Evolutionary conservation across 2,797 vertebrate species (phyloP).

Genomic region (Enteromius unitaeniatus): DNA sequence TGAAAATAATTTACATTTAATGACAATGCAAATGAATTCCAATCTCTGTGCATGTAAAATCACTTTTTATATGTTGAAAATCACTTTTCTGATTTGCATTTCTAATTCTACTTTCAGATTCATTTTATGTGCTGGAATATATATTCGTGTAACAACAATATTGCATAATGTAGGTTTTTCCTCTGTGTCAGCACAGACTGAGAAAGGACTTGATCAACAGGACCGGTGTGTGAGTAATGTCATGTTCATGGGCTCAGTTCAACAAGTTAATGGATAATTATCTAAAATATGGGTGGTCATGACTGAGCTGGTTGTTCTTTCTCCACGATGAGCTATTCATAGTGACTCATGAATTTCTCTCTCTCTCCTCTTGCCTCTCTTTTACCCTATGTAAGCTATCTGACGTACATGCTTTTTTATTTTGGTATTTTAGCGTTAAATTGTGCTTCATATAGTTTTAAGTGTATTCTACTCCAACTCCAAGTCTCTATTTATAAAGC

Average conservation of each 20-base stretch:
- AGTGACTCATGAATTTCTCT: constrained; percentile 44
- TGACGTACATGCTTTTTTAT: background rate
- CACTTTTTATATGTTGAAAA: too few species aligned
- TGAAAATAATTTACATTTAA: background rate
- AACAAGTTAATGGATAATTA: constrained; percentile 31
- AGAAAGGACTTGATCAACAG: constrained; percentile 9
- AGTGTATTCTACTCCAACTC: background rate
- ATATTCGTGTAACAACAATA: background rate
- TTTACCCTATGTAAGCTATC: background rate
- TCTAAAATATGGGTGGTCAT: constrained; percentile 27
- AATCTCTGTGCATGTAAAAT: background rate
- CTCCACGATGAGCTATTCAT: constrained; percentile 11
- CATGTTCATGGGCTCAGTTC: constrained; percentile 29
- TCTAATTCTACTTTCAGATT: background rate
- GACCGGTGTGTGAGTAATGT: constrained; percentile 16
- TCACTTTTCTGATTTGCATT: background rate
- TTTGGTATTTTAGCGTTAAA: background rate
- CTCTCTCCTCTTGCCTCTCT: constrained; percentile 5
- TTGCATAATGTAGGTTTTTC: background rate
- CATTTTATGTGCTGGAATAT: background rate
- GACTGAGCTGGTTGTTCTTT: constrained; percentile 28
- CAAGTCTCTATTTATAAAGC: background rate
- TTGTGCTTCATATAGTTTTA: background rate
- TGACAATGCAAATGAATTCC: background rate
- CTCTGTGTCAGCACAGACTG: background rate